Evolutionary conservation across 2,113 vertebrate species (phyloP).

Genomic region (Balaenoptera acutorostrata): DNA sequence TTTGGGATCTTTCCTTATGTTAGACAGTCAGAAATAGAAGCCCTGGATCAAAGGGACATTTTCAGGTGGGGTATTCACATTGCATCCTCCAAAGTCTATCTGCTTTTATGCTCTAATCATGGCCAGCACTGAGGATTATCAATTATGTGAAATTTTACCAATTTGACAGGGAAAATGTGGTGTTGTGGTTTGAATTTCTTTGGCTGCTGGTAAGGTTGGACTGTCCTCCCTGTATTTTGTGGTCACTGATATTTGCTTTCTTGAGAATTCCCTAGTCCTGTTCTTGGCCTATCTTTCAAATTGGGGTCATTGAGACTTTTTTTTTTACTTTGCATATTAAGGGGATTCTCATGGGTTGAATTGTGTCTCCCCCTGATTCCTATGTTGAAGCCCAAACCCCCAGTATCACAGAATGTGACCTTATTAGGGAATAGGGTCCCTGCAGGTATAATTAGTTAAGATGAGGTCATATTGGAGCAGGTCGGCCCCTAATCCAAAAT

Average conservation of each 20-base stretch:
- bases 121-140: fast-evolving
- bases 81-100: no score
- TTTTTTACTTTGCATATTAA: background rate
- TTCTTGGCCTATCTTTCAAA: background rate
- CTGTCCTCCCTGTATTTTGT: background rate
- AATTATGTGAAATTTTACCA: fast-evolving
- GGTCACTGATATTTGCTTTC: background rate
- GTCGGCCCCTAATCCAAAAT: background rate
- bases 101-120: fast-evolving
- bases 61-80: fast-evolving
- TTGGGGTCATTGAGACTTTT: background rate
- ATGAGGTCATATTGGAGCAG: background rate
- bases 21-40: background rate
- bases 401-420: background rate
- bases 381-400: background rate
- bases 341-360: background rate
- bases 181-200: fast-evolving
- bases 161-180: fast-evolving
- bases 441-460: background rate
- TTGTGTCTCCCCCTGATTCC: background rate
- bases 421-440: background rate
- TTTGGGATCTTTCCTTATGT: background rate
- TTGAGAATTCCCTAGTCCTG: background rate
- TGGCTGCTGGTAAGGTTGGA: background rate
- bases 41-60: no score